Percentiles rank a stretch among this genome's conserved stretches.
phyloP scores from a whole-genome alignment of 2,888 invertebrate species.

The Zonitis immaculata region DNA sequence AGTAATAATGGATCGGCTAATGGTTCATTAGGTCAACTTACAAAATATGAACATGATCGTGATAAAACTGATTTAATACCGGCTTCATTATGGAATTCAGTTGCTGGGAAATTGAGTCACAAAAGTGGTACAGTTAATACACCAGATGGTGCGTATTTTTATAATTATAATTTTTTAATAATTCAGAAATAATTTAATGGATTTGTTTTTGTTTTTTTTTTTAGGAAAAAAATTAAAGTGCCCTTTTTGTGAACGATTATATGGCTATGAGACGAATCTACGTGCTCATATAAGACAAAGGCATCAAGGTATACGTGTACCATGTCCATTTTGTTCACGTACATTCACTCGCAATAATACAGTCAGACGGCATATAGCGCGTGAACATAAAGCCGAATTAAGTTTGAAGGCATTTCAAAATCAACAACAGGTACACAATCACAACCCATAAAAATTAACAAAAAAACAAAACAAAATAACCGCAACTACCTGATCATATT shows the following conservation, averaged over 20 bases:
- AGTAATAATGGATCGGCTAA: conserved; percentile 41
- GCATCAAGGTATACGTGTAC: conserved; percentile 88
- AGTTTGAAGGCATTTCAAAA: conserved; percentile 55
- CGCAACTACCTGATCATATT: conserved; percentile 23
- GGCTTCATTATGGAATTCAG: conserved; percentile 55
- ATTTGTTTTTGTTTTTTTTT: conserved; percentile 36
- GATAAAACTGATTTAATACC: conserved; percentile 53
- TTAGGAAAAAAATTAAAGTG: conserved; percentile 88
- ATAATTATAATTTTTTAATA: neutral
- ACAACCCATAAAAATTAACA: conserved; percentile 58
- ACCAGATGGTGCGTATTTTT: conserved; percentile 65
- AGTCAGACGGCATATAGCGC: conserved; percentile 83
- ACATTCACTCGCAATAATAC: conserved; percentile 92
- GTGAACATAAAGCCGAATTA: conserved; percentile 77
- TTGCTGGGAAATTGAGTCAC: conserved; percentile 49
- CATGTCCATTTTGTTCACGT: conserved; percentile 84
- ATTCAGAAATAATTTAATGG: neutral
- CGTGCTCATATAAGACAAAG: conserved; percentile 88
- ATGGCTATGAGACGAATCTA: conserved; percentile 89
- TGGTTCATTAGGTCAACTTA: conserved; percentile 58
- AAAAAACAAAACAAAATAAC: no score
- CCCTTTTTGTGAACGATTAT: conserved; percentile 86
- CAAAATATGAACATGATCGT: conserved; percentile 44
- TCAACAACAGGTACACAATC: conserved; percentile 57
- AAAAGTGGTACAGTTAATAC: conserved; percentile 80